Evolutionary conservation across 1,140 invertebrate species (phyloP).

Genomic region (Scaptomyza hsui): DNA sequence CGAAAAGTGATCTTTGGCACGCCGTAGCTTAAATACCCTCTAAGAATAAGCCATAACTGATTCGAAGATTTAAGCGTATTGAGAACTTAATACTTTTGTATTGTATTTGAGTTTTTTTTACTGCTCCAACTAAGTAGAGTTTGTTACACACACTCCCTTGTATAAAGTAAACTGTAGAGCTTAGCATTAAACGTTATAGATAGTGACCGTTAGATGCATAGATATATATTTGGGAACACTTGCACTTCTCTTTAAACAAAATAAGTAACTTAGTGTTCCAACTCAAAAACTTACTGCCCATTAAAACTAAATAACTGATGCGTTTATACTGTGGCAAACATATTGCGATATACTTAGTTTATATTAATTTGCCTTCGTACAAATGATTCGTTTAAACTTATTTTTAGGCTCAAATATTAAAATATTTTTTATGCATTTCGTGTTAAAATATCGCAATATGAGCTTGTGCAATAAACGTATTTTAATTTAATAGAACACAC

Average conservation of each 20-base stretch:
- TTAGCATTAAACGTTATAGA: conserved; percentile 48
- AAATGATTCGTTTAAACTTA: too few species aligned
- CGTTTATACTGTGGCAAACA: neutral
- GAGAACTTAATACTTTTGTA: conserved; percentile 44
- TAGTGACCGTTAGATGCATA: conserved; percentile 47
- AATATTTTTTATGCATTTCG: too few species aligned
- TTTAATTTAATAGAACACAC: neutral
- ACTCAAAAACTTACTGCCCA: conserved; percentile 39
- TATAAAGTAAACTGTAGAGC: conserved; percentile 73
- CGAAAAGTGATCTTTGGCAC: conserved; percentile 34
- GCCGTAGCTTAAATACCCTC: conserved; percentile 14
- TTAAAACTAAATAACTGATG: conserved; percentile 6
- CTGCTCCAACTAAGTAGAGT: conserved; percentile 58
- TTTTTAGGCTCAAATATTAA: too few species aligned
- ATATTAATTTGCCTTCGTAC: neutral
- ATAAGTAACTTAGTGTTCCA: conserved; percentile 12
- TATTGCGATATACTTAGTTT: conserved; percentile 5
- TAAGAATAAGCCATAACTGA: neutral
- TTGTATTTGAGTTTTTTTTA: conserved; percentile 54
- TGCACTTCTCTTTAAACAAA: conserved; percentile 16
- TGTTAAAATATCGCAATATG: too few species aligned
- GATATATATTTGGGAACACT: conserved; percentile 36
- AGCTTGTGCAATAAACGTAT: too few species aligned
- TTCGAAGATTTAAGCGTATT: conserved; percentile 28
- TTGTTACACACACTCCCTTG: conserved; percentile 46